These are phyloP conservation scores for Nannospalax galili DNA, from an alignment of 2,113 vertebrate species.

Conservation along the genomic window DNA sequence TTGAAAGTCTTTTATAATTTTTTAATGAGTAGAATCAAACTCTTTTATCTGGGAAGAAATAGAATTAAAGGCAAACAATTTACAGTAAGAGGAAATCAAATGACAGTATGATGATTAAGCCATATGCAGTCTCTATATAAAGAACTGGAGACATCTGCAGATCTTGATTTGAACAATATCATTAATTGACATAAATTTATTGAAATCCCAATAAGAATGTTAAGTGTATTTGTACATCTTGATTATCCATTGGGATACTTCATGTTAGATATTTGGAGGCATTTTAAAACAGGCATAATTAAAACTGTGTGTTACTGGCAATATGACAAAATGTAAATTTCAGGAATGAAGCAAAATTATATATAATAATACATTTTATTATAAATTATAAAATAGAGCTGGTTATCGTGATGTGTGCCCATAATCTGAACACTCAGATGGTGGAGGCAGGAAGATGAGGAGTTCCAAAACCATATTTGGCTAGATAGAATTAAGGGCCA, in stretches of 20 bases:
- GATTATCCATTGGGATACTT: background rate
- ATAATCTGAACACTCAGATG: too few relatives aligned
- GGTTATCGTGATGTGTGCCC: background rate
- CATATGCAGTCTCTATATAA: background rate
- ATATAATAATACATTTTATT: background rate
- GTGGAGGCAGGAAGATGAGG: background rate
- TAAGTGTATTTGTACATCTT: background rate
- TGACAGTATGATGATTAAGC: background rate
- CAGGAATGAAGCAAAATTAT: background rate
- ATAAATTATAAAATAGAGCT: background rate
- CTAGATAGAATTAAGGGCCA: background rate
- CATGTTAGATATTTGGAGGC: background rate
- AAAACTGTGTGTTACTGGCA: background rate
- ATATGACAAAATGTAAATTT: background rate
- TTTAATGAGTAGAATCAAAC: background rate
- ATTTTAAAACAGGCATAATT: slow-evolving; percentile 9
- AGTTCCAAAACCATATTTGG: background rate
- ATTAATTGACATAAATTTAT: slow-evolving; percentile 32
- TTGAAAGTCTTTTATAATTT: background rate
- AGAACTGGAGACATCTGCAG: background rate
- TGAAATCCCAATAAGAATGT: background rate
- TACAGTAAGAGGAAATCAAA: background rate
- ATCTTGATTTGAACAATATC: slow-evolving; percentile 19
- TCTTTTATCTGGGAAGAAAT: background rate
- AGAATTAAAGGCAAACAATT: background rate